Evolutionary conservation across 2,113 vertebrate species (phyloP), one percentile per base, ranked within the genome.

Genomic region (Aegypius monachus): DNA sequence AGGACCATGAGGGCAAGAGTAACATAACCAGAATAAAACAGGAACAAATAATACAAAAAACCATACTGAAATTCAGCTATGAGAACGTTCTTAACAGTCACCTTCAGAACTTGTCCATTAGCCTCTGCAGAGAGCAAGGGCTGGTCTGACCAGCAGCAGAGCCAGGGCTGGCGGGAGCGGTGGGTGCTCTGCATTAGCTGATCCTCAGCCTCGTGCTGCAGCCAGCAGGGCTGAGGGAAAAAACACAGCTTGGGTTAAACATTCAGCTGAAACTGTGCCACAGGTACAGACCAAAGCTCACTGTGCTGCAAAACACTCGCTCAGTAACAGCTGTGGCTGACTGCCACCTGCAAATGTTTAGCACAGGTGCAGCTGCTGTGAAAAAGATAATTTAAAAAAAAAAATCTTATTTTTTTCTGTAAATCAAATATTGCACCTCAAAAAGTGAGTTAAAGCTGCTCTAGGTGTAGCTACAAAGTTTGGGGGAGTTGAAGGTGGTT

Each of bases 131-230:
- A 42, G 38, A 73, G 45, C 38, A 7, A 21, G 32, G 32, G 19
- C 59, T 23, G 18, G 7, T 11, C 45, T 19, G 53, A 17, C 18
- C n/a, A 26, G 65, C n/a, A 17, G 27, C 73, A 53, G 25, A 52
- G 65, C 26, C 48, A 58, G 70, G 56, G 40, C 48, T n/a, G n/a
- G 45, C 6, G 1, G 53, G 23, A 87, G 52, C 9, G 3, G 36
- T 1, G 17, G n/a, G 16, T 16, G 34, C 59, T 63, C 52, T 27
- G 53, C 0, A 0, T 25, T 11, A 11, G 34, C 50, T 32, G 40
- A 3, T 80, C 45, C 36, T 61, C 12, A 26, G 42, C 55, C 55
- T 12, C 5, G 3, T 7, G 53, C 73, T 65, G 55, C 0, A 0
- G 67, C 42, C 63, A 18, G 10, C 1, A 0, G 22, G 11, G 38